Conservation (phyloP, 2,797 vertebrate species). For the Gymnodraco acuticeps region DNA sequence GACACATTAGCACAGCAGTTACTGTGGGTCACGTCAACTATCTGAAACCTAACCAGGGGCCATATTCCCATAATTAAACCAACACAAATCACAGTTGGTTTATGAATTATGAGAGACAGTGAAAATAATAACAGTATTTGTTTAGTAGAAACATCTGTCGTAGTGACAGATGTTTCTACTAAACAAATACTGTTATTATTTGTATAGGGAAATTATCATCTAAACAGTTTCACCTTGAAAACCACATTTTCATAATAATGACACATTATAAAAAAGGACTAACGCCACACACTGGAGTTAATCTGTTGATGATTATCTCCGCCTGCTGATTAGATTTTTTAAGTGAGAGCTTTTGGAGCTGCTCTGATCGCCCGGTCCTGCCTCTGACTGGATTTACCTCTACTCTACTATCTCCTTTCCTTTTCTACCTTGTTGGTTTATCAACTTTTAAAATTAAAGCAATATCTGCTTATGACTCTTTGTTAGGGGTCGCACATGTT, state of each 20-base stretch:
- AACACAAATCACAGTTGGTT: conserved; percentile 6
- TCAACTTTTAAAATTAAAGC: background rate
- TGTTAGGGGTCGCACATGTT: background rate
- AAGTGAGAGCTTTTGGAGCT: background rate
- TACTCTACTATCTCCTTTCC: background rate
- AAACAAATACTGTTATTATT: background rate
- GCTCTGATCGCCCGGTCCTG: background rate
- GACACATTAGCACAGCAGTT: background rate
- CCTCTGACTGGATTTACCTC: background rate
- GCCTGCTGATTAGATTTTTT: background rate
- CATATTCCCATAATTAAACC: conserved; percentile 22
- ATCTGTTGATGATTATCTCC: conserved; percentile 7
- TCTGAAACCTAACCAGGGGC: conserved; percentile 12
- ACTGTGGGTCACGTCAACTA: conserved; percentile 12
- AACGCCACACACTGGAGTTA: background rate
- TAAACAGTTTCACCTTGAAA: background rate
- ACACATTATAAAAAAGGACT: background rate
- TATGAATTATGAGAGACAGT: background rate
- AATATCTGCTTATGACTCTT: background rate
- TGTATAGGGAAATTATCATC: background rate
- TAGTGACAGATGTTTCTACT: background rate
- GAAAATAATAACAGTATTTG: no score
- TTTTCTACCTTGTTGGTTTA: background rate
- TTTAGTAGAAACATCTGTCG: no score
- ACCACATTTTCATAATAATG: background rate